These are phyloP conservation scores for Tethya wilhelma DNA, from an alignment of 37 sponge, comb jelly and placozoan species.

Conservation along the genomic window DNA sequence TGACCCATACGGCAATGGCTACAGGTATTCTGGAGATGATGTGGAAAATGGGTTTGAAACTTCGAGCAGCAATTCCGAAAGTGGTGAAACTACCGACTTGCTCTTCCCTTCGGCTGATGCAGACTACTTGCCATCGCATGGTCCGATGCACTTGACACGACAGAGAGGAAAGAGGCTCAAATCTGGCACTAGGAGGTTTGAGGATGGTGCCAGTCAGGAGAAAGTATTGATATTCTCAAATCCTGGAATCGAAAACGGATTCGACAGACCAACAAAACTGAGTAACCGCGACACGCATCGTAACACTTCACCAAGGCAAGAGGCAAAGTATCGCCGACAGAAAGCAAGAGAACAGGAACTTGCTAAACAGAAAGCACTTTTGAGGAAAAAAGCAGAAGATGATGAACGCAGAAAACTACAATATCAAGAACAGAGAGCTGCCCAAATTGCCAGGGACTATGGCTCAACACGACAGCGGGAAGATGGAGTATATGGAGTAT, in stretches of 20 bases:
- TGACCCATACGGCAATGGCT: background rate
- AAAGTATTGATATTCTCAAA: background rate
- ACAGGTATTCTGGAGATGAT: background rate
- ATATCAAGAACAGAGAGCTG: slow-evolving; percentile 3
- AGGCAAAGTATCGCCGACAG: slow-evolving; percentile 33
- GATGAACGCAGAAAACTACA: slow-evolving; percentile 21
- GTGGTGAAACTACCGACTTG: background rate
- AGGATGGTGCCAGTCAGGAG: background rate
- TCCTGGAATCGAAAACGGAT: background rate
- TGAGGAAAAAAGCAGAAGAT: slow-evolving; percentile 19
- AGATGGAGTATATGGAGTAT: too few species aligned
- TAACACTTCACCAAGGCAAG: slow-evolving; percentile 12
- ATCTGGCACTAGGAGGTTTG: slow-evolving; percentile 17
- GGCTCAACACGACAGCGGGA: slow-evolving; percentile 12
- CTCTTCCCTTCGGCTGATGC: slow-evolving; percentile 8
- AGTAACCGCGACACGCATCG: background rate
- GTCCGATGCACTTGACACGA: background rate
- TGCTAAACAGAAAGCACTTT: slow-evolving; percentile 31
- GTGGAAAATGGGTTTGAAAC: background rate
- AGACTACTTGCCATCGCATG: background rate
- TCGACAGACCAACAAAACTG: background rate
- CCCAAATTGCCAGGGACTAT: slow-evolving; percentile 24
- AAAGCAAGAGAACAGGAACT: slow-evolving; percentile 23
- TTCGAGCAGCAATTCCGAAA: background rate
- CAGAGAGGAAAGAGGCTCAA: slow-evolving; percentile 15